These are phyloP conservation scores for Auanema freiburgensis DNA, from an alignment of 2,888 invertebrate genomes.

Conservation along the genomic window DNA sequence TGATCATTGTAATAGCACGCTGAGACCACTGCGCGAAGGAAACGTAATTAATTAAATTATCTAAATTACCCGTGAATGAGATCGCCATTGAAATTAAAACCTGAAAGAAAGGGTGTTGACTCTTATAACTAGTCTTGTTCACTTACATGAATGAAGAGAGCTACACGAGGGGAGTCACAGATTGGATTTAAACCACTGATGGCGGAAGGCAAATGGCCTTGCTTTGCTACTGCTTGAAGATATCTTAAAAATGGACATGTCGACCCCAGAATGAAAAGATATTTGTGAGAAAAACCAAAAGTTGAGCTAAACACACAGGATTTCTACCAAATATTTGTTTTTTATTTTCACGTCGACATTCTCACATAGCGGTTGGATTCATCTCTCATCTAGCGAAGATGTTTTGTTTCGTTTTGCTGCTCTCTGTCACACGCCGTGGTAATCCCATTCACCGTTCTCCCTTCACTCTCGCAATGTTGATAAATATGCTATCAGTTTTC, in stretches of 20 bases:
- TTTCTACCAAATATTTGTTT: no score
- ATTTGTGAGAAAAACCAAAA: no score
- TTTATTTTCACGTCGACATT: no score
- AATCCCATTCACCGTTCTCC: no score
- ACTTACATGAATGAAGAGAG: conserved; percentile 56
- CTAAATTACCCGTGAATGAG: conserved; percentile 52
- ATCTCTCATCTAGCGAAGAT: background rate
- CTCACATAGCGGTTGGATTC: no score
- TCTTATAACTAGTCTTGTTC: background rate
- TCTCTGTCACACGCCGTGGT: background rate
- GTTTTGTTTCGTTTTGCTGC: background rate
- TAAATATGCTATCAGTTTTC: no score
- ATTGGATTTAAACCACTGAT: conserved; percentile 49
- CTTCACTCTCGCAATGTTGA: no score
- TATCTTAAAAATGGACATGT: conserved; percentile 40
- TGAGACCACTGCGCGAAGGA: conserved; percentile 62
- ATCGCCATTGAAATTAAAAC: conserved; percentile 46
- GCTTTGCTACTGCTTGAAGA: conserved; percentile 52
- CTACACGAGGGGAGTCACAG: conserved; percentile 55
- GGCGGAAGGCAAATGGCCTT: conserved; percentile 56
- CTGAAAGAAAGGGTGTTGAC: conserved; percentile 23
- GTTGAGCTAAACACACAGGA: no score
- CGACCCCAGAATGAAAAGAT: no score
- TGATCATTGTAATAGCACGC: conserved; percentile 57
- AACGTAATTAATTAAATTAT: conserved; percentile 57